Percentiles rank a stretch among this genome's conserved stretches.
Evolutionary conservation across 2,888 invertebrate species (phyloP).

Genomic region (Cephus pulcher): DNA sequence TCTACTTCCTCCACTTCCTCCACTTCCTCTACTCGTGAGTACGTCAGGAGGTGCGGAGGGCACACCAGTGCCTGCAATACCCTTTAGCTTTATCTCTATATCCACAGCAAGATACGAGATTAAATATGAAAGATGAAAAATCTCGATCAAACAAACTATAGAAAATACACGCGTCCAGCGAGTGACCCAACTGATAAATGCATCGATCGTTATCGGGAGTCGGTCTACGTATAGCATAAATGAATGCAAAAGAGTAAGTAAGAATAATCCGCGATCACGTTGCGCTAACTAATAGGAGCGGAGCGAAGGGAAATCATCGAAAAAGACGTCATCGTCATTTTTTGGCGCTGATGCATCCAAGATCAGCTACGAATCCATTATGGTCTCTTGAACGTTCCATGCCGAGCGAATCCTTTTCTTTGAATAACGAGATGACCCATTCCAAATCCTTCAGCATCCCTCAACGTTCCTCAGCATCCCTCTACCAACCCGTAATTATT

Average conservation of each 20-base stretch:
- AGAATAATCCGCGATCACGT: too few relatives aligned
- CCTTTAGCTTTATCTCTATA: too few relatives aligned
- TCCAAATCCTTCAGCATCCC: constrained; percentile 49
- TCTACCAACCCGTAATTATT: constrained; percentile 12
- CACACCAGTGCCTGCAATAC: not conserved
- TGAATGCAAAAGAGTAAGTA: too few relatives aligned
- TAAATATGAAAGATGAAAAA: too few relatives aligned
- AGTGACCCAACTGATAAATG: too few relatives aligned
- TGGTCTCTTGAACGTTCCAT: constrained; percentile 66
- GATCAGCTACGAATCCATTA: constrained; percentile 55
- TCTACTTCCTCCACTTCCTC: constrained; percentile 29
- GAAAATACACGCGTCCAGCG: too few relatives aligned
- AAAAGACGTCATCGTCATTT: constrained; percentile 59
- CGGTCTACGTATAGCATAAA: constrained; percentile 8
- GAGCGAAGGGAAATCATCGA: constrained; percentile 53
- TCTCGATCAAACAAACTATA: too few relatives aligned
- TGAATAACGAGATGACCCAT: constrained; percentile 40
- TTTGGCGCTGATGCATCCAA: constrained; percentile 43
- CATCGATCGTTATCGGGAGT: too few relatives aligned
- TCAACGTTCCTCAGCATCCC: constrained; percentile 20
- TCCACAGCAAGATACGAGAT: too few relatives aligned
- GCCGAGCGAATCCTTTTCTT: constrained; percentile 52
- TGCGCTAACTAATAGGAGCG: too few relatives aligned
- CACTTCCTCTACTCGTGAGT: constrained; percentile 35
- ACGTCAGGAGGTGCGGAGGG: constrained; percentile 10